Conservation (phyloP, 2,113 vertebrate species). For the Gymnobelideus leadbeateri region DNA sequence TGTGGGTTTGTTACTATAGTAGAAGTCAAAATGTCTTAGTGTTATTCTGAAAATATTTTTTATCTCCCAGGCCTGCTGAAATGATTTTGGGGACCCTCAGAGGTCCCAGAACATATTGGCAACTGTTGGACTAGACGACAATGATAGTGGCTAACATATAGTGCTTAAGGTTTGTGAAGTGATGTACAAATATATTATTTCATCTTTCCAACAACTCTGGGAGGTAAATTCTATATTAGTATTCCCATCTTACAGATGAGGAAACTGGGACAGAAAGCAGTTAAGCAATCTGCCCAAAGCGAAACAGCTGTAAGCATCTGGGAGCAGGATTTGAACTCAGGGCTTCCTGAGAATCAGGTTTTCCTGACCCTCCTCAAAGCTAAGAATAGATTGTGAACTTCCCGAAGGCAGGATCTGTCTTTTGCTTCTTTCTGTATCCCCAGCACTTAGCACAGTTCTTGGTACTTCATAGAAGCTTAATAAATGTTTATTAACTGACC, state of each 20-base stretch:
- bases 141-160: background rate
- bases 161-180: background rate
- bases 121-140: background rate
- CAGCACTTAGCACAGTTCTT: background rate
- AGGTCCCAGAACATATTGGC: background rate
- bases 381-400: background rate
- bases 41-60: background rate
- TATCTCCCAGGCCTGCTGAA: background rate
- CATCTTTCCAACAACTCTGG: background rate
- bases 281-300: background rate
- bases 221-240: background rate
- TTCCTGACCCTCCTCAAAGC: background rate
- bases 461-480: background rate
- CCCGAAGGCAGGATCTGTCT: background rate
- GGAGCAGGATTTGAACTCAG: background rate
- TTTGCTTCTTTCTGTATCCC: background rate
- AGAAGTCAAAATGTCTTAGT: background rate
- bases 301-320: background rate
- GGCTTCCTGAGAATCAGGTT: background rate
- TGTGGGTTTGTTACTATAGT: background rate
- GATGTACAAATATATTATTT: background rate
- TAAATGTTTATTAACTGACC: background rate
- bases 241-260: background rate
- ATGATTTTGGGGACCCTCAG: background rate
- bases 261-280: background rate